Percentiles rank a stretch among this genome's conserved stretches.
Conservation (phyloP, 2,888 invertebrate species). For the Phorcus lineatus region DNA sequence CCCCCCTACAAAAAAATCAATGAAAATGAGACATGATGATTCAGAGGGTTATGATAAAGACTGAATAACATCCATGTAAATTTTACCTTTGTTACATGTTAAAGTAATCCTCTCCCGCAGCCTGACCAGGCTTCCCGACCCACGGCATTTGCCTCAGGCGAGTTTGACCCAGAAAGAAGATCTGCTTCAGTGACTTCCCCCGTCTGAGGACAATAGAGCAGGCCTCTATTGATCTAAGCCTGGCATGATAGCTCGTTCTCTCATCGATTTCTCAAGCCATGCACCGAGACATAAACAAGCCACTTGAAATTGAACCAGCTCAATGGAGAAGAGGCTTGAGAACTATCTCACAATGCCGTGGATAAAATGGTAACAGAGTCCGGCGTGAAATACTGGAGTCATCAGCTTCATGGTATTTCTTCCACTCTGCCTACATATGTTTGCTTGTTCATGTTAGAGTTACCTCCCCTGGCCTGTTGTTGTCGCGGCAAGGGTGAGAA, state of each 20-base stretch:
- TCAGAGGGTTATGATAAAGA: too few relatives aligned
- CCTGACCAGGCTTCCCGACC: too few relatives aligned
- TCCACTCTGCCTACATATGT: background rate
- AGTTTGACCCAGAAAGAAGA: background rate
- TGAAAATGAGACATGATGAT: too few relatives aligned
- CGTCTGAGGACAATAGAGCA: constrained; percentile 1
- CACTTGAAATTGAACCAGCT: background rate
- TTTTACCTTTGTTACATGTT: too few relatives aligned
- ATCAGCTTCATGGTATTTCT: background rate
- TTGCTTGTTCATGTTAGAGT: background rate
- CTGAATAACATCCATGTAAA: too few relatives aligned
- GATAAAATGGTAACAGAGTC: background rate
- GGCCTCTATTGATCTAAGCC: background rate
- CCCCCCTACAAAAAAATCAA: too few relatives aligned
- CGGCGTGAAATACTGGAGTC: background rate
- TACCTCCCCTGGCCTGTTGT: constrained; percentile 6
- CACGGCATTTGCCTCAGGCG: background rate
- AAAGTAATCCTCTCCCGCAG: too few relatives aligned
- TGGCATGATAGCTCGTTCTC: background rate
- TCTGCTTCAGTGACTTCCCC: background rate
- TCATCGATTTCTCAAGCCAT: background rate
- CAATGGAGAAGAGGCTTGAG: background rate
- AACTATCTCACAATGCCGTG: background rate
- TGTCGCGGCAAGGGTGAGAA: background rate
- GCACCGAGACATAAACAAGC: background rate